Evolutionary conservation across 2,113 vertebrate species (phyloP).

Genomic region (Junco hyemalis): DNA sequence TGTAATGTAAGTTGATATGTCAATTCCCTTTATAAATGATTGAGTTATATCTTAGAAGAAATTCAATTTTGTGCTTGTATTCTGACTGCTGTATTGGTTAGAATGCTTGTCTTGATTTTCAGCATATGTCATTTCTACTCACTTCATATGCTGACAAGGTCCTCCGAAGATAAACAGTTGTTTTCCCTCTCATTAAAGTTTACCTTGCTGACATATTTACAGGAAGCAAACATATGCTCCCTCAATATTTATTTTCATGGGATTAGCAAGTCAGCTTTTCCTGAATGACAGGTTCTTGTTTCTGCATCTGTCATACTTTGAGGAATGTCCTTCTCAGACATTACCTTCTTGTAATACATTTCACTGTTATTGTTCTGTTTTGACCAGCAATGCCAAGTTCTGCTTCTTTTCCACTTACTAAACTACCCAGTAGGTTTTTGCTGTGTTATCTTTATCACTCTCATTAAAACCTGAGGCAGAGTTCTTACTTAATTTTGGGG

Average conservation of each 20-base stretch:
- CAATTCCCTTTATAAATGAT: not conserved
- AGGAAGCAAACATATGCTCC: constrained; percentile 24
- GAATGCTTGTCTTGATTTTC: not conserved
- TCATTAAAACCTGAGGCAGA: not conserved
- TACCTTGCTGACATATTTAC: not conserved
- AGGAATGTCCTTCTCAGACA: not conserved
- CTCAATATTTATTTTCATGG: not conserved
- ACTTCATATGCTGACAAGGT: not conserved
- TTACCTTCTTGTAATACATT: not conserved
- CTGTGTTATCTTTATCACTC: not conserved
- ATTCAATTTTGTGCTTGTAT: not conserved
- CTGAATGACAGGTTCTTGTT: not conserved
- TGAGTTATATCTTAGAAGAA: not conserved
- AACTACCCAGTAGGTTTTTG: not conserved
- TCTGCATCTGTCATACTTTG: not conserved
- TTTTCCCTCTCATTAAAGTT: not conserved
- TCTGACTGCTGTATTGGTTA: not conserved
- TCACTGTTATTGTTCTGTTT: not conserved
- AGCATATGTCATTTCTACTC: not conserved
- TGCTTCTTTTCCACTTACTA: not conserved
- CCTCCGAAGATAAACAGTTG: not conserved
- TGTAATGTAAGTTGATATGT: not conserved
- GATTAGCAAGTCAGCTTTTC: constrained; percentile 4
- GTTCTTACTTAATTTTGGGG: not conserved
- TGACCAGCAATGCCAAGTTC: not conserved